Evolutionary conservation across 2,113 vertebrate genomes (phyloP), one percentile per base, ranked within the genome.

Genomic region (Eclectus roratus): DNA sequence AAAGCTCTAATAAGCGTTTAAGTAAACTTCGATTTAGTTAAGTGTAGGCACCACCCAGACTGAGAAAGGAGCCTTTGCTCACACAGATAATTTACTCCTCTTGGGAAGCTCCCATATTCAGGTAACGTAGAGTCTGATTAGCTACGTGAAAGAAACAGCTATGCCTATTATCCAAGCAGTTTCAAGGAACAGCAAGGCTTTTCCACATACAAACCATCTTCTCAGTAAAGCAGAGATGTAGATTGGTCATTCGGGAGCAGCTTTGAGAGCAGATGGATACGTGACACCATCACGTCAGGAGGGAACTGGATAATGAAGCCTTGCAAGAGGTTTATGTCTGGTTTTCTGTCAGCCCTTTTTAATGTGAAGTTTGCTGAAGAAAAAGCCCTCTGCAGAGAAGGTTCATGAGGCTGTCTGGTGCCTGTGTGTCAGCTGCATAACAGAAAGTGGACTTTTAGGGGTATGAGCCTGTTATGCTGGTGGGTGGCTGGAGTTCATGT

Each of bases 21-120:
- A 91, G 77, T 92, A 91, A 95, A 92, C 90, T 94, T 89, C 56
- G 86, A 94, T 97, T 94, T 91, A 52, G 89, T 95, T 93, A 93
- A 71, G 72, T 23, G 77, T 64, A 68, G 92, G 65, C 85, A 90
- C 64, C 7, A 0, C 94, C 83, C 52, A 60, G 83, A 43, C 46
- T 1, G 15, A 89, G 43, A 83, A 93, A 71, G 65, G 43, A 95
- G 27, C 47, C 69, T 91, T 74, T 92, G 83, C 76, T 84, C 50
- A 78, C 44, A 43, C 14, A 58, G 88, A 39, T 68, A 17, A 78
- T 93, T 88, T 89, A 39, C 46, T 84, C 55, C 86, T 93, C 89
- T 84, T 88, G 92, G 77, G 94, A 88, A 88, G 29, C 77, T 95
- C 88, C 72, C 17, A 6, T 60, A n/a, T 39, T 71, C 86, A 89